phyloP scores from a whole-genome alignment of 2,113 vertebrate genomes.

The Pterophyllum scalare region DNA sequence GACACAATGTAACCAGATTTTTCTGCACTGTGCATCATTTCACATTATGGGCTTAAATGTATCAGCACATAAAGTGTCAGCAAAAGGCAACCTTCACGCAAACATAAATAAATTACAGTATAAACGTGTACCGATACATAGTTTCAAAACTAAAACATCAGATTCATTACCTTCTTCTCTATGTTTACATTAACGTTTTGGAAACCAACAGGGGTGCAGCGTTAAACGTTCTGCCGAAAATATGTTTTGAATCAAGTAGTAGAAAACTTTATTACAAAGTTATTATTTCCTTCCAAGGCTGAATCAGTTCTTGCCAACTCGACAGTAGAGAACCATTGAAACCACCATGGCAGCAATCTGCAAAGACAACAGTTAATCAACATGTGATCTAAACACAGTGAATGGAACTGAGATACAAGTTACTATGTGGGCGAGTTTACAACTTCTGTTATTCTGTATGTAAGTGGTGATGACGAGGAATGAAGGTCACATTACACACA shows the following conservation, averaged over 20 bases:
- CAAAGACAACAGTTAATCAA: constrained; percentile 1
- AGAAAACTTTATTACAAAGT: not conserved
- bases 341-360: constrained; percentile 80
- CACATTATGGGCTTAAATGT: not conserved
- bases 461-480: not conserved
- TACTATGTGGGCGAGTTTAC: not conserved
- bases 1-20: not conserved
- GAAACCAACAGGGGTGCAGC: not conserved
- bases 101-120: constrained; percentile 55
- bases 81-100: not conserved
- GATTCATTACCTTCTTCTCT: not conserved
- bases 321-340: constrained; percentile 74
- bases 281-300: not conserved
- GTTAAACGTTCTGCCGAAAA: not conserved
- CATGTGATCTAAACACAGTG: not conserved
- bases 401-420: not conserved
- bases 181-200: not conserved
- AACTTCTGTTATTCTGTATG: not conserved
- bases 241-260: constrained; percentile 13
- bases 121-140: constrained; percentile 11
- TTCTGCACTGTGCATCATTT: constrained; percentile 20
- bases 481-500: not conserved
- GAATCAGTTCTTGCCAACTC: constrained; percentile 36
- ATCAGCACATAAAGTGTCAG: constrained; percentile 13
- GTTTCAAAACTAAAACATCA: not conserved